phyloP scores from a whole-genome alignment of 2,888 invertebrate genomes.

The Acanthococcus lagerstroemiae region DNA sequence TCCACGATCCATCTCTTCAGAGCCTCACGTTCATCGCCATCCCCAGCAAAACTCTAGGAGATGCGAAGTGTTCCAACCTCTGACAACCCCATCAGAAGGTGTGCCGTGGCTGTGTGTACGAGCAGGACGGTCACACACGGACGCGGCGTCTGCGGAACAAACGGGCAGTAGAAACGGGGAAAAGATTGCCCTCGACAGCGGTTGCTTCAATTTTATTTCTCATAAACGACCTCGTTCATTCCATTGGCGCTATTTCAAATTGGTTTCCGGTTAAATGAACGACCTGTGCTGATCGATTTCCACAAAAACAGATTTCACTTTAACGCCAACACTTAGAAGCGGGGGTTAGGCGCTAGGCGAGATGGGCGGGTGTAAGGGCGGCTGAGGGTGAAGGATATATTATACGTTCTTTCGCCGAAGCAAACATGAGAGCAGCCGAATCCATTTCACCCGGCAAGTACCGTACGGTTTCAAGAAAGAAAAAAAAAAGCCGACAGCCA shows the following conservation, averaged over 20 bases:
- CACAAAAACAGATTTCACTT: constrained; percentile 15
- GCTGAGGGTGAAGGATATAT: not conserved
- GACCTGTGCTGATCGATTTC: constrained; percentile 26
- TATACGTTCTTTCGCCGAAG: not conserved
- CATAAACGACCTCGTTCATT: constrained; percentile 21
- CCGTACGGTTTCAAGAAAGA: too few relatives aligned
- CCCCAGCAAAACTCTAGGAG: too few relatives aligned
- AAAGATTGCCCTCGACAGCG: constrained; percentile 14
- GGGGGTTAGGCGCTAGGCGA: not conserved
- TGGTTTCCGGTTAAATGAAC: constrained; percentile 26
- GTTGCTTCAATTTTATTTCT: constrained; percentile 24
- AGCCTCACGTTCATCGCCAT: too few relatives aligned
- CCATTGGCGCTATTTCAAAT: constrained; percentile 24
- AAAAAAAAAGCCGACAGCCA: not conserved
- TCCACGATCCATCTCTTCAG: too few relatives aligned
- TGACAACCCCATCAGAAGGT: too few relatives aligned
- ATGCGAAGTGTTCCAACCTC: too few relatives aligned
- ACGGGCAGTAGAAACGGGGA: not conserved
- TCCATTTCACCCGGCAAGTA: too few relatives aligned
- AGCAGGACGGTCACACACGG: too few relatives aligned
- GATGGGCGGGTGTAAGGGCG: not conserved
- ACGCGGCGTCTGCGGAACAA: too few relatives aligned
- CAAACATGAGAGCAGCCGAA: not conserved
- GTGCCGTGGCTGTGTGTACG: too few relatives aligned
- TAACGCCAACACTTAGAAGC: constrained; percentile 9